phyloP scores from a whole-genome alignment of 2,888 invertebrate genomes.

The Troides aeacus region DNA sequence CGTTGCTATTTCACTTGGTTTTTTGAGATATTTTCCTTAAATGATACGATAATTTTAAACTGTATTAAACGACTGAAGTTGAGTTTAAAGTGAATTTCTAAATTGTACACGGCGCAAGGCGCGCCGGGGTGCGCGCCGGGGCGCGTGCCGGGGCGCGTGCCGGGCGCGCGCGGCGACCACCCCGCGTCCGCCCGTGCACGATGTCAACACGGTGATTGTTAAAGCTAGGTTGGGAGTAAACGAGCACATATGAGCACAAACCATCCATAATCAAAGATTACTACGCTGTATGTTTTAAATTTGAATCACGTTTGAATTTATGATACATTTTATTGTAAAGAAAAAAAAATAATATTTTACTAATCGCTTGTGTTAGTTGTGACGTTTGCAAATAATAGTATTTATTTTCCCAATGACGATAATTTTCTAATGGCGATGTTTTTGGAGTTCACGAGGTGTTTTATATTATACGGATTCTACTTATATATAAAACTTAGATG shows the following conservation, averaged over 20 bases:
- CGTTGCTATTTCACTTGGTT: conserved; percentile 78
- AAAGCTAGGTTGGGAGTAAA: conserved; percentile 66
- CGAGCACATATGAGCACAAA: conserved; percentile 79
- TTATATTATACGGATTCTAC: conserved; percentile 67
- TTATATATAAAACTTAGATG: conserved; percentile 57
- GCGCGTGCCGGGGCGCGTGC: conserved; percentile 31
- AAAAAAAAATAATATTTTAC: conserved; percentile 62
- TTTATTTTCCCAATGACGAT: conserved; percentile 70
- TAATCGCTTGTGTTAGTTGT: conserved; percentile 77
- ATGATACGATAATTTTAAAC: conserved; percentile 70
- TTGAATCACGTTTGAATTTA: conserved; percentile 79
- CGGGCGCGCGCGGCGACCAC: conserved; percentile 12
- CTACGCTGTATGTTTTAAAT: conserved; percentile 75
- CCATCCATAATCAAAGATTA: conserved; percentile 76
- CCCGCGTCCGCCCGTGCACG: conserved; percentile 40
- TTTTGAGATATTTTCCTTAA: conserved; percentile 76
- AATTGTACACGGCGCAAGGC: conserved; percentile 49
- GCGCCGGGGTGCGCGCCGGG: conserved; percentile 35
- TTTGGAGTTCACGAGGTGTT: conserved; percentile 60
- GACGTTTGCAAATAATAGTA: conserved; percentile 75
- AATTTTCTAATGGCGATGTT: conserved; percentile 63
- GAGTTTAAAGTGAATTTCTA: conserved; percentile 54
- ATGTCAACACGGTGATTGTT: conserved; percentile 70
- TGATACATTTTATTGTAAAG: conserved; percentile 78
- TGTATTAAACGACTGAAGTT: conserved; percentile 71